Conservation (phyloP, 2,797 vertebrate species). For the Amniataba percoides region DNA sequence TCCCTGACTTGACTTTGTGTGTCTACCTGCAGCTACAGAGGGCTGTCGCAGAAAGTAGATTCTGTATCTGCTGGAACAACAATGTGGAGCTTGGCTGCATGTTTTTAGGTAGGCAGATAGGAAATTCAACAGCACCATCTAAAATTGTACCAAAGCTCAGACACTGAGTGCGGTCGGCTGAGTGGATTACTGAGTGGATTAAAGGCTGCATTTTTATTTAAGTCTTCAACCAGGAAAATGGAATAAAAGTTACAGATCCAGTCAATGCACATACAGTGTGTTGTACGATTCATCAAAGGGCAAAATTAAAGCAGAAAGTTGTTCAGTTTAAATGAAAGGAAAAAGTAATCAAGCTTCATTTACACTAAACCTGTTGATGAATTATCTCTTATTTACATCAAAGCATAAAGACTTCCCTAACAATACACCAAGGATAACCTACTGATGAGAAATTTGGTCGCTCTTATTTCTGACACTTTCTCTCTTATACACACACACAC, state of each 20-base stretch:
- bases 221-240: conserved; percentile 15
- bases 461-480: conserved; percentile 31
- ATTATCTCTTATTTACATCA: conserved; percentile 40
- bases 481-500: conserved; percentile 24
- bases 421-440: conserved; percentile 41
- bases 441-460: conserved; percentile 36
- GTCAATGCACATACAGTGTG: conserved; percentile 23
- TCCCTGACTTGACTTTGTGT: conserved; percentile 34
- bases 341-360: conserved; percentile 37
- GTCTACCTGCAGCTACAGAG: conserved; percentile 40
- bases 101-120: conserved; percentile 45
- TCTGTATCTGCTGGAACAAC: conserved; percentile 50
- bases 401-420: conserved; percentile 16
- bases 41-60: conserved; percentile 41
- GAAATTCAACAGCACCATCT: conserved; percentile 51
- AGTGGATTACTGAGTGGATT: conserved; percentile 51
- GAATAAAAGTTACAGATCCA: conserved; percentile 28
- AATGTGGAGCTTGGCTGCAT: conserved; percentile 43
- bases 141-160: conserved; percentile 40
- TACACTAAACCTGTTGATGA: conserved; percentile 17
- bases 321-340: conserved; percentile 33
- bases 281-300: conserved; percentile 28
- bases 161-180: conserved; percentile 18
- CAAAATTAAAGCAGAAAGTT: conserved; percentile 39
- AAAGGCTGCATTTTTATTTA: conserved; percentile 9